Conservation (phyloP, 2,113 vertebrate genomes). For the Bubalus kerabau region DNA sequence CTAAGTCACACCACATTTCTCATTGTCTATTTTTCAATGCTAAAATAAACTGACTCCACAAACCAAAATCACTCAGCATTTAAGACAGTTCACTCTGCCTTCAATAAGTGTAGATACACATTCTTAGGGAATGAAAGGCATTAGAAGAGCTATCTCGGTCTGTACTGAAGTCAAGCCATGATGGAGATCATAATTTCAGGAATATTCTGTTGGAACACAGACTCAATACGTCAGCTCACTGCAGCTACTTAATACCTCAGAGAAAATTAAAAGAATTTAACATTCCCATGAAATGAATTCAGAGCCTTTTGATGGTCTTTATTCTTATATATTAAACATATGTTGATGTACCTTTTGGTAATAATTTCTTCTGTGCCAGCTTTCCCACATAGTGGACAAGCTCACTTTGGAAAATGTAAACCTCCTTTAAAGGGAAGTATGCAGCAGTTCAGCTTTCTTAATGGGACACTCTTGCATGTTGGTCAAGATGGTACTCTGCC, state of each 20-base stretch:
- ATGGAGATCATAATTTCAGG: background rate
- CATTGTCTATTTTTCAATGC: background rate
- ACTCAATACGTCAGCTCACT: background rate
- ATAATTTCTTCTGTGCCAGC: background rate
- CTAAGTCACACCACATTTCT: background rate
- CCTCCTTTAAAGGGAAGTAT: background rate
- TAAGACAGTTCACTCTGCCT: background rate
- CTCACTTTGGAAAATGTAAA: background rate
- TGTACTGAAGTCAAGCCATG: background rate
- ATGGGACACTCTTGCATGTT: background rate
- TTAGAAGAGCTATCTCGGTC: background rate
- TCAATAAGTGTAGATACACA: background rate
- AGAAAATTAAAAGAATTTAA: conserved; percentile 22
- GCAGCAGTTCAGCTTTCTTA: background rate
- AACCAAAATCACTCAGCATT: conserved; percentile 1
- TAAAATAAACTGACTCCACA: background rate
- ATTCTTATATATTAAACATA: background rate
- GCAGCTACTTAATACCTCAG: conserved; percentile 1
- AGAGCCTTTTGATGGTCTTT: background rate
- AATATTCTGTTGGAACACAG: background rate
- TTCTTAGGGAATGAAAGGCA: background rate
- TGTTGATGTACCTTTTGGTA: background rate
- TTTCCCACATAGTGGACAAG: background rate
- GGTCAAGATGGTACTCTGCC: background rate
- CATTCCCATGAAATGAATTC: conserved; percentile 2